Evolutionary conservation across 2,113 vertebrate genomes (phyloP).

Genomic region (Stictonetta naevosa): DNA sequence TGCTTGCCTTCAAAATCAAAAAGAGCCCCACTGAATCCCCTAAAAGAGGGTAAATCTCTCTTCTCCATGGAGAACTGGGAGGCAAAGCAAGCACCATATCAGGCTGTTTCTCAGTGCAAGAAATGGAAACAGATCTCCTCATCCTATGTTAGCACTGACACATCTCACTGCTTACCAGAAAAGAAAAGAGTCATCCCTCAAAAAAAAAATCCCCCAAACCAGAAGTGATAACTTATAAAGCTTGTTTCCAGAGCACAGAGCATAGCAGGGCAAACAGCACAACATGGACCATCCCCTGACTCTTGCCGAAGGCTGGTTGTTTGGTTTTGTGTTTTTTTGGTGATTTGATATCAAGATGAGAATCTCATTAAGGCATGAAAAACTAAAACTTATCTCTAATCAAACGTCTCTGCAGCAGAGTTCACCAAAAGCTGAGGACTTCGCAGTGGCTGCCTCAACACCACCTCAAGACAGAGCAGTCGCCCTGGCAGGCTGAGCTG

Average conservation of each 20-base stretch:
- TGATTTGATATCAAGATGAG: neutral
- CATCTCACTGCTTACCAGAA: neutral
- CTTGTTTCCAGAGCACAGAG: neutral
- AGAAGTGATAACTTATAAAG: neutral
- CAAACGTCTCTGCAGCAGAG: neutral
- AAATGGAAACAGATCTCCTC: neutral
- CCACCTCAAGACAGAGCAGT: neutral
- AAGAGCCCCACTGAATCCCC: neutral
- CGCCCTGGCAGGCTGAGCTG: neutral
- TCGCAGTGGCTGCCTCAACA: neutral
- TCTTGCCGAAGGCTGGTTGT: neutral
- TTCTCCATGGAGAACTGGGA: neutral
- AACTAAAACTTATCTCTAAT: neutral
- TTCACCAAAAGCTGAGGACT: neutral
- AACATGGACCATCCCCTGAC: neutral
- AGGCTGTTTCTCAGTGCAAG: neutral
- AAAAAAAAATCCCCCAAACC: neutral
- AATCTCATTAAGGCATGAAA: neutral
- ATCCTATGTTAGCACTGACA: neutral
- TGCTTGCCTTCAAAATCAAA: neutral
- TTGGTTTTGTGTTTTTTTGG: neutral
- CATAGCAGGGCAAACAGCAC: neutral
- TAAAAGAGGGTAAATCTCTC: neutral
- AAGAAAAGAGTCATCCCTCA: neutral
- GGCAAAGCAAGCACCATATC: neutral